These are phyloP conservation scores for Myopa testacea DNA, from an alignment of 2,888 invertebrate species.

Conservation along the genomic window DNA sequence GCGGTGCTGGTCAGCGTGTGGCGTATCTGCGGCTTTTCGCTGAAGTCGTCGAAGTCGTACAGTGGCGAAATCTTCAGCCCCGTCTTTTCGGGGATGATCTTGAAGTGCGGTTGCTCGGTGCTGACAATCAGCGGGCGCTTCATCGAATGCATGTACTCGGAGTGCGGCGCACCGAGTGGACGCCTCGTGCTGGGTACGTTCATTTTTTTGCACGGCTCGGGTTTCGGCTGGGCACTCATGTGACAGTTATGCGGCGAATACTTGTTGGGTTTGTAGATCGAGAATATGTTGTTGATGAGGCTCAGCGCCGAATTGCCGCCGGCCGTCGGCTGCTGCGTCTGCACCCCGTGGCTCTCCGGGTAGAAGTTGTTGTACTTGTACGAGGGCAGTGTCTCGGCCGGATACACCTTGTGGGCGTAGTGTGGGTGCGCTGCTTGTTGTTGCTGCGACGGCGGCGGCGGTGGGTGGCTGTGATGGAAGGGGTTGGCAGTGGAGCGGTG, in stretches of 20 bases:
- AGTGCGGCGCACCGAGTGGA: conserved; percentile 62
- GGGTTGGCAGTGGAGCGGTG: conserved; percentile 45
- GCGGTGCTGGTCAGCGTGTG: conserved; percentile 68
- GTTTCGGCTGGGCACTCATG: conserved; percentile 64
- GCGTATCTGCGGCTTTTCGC: conserved; percentile 59
- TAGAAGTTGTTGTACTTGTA: conserved; percentile 68
- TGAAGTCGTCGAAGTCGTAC: conserved; percentile 62
- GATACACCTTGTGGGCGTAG: conserved; percentile 65
- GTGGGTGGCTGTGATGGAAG: conserved; percentile 16
- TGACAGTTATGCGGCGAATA: conserved; percentile 68
- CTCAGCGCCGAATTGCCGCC: conserved; percentile 65
- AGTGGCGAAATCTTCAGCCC: conserved; percentile 72
- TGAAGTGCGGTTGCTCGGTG: conserved; percentile 69
- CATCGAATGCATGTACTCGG: conserved; percentile 68
- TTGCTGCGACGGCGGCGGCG: conserved; percentile 41
- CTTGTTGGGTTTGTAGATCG: conserved; percentile 68
- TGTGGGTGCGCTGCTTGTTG: conserved; percentile 31
- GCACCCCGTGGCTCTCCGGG: conserved; percentile 61
- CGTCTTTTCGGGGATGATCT: conserved; percentile 71
- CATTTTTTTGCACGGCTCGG: conserved; percentile 68
- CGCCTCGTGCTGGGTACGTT: conserved; percentile 67
- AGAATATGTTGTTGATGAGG: conserved; percentile 68
- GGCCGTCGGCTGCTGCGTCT: conserved; percentile 61
- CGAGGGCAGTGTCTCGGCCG: conserved; percentile 63
- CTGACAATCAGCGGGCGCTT: conserved; percentile 72